Evolutionary conservation across 2,113 vertebrate genomes (phyloP).

Genomic region (Varanus salvator): DNA sequence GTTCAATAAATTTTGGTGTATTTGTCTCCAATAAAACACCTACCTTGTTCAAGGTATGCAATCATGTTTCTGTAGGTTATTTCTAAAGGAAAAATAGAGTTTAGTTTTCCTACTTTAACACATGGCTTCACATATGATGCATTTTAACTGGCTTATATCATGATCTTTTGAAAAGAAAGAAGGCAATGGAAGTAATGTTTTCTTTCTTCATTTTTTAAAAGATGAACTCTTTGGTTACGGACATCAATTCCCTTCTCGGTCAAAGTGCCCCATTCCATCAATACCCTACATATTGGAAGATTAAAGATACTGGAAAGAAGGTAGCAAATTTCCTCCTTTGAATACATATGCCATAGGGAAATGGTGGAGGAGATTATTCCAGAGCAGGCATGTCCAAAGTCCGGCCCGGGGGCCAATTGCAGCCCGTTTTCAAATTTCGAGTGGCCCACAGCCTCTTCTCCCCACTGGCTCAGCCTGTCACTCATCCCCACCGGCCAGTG

Average conservation of each 20-base stretch:
- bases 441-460: too few relatives aligned
- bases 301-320: background rate
- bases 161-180: background rate
- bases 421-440: too few relatives aligned
- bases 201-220: background rate
- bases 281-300: background rate
- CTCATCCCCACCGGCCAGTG: too few relatives aligned
- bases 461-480: too few relatives aligned
- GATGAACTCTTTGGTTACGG: too few relatives aligned
- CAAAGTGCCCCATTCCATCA: background rate
- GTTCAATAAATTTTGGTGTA: background rate
- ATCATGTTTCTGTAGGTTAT: background rate
- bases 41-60: background rate
- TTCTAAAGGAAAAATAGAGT: background rate
- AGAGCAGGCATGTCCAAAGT: too few relatives aligned
- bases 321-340: slow-evolving; percentile 3
- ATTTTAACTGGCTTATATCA: background rate
- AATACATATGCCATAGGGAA: background rate
- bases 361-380: background rate
- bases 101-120: background rate
- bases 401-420: too few relatives aligned
- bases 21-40: rapidly evolving
- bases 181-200: background rate
- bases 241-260: too few relatives aligned
- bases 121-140: background rate